phyloP scores from a whole-genome alignment of 2,888 invertebrate genomes.

The Arge pagana region DNA sequence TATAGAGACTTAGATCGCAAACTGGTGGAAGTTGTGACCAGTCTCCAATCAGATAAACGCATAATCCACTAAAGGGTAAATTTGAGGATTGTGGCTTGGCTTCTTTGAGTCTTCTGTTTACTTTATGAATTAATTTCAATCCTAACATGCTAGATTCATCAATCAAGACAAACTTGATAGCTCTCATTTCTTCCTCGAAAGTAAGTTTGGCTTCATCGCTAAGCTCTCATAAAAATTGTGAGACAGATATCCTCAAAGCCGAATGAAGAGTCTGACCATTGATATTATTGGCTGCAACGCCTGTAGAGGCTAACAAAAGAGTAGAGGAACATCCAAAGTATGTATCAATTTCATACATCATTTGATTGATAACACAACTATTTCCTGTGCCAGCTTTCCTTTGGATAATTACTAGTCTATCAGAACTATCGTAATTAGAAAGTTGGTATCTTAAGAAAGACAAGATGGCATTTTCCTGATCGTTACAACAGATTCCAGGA shows the following conservation, averaged over 20 bases:
- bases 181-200: constrained; percentile 16
- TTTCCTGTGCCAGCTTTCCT: constrained; percentile 17
- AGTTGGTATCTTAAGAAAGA: constrained; percentile 19
- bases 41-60: constrained; percentile 21
- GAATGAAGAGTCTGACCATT: constrained; percentile 18
- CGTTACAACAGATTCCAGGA: constrained; percentile 15
- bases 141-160: constrained; percentile 20
- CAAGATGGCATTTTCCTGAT: constrained; percentile 18
- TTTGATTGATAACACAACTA: constrained; percentile 17
- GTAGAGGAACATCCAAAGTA: constrained; percentile 16
- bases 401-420: constrained; percentile 18
- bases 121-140: constrained; percentile 18
- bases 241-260: constrained; percentile 14
- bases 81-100: constrained; percentile 11
- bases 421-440: constrained; percentile 19
- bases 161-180: constrained; percentile 11
- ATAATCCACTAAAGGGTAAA: constrained; percentile 14
- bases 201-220: constrained; percentile 14
- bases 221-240: constrained; percentile 17
- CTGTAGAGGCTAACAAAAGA: constrained; percentile 14
- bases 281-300: constrained; percentile 17
- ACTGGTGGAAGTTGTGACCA: constrained; percentile 18
- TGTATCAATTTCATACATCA: constrained; percentile 20
- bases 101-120: constrained; percentile 18
- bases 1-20: constrained; percentile 14